Evolutionary conservation across 2,888 invertebrate species (phyloP).

Genomic region (Orthosia incerta): DNA sequence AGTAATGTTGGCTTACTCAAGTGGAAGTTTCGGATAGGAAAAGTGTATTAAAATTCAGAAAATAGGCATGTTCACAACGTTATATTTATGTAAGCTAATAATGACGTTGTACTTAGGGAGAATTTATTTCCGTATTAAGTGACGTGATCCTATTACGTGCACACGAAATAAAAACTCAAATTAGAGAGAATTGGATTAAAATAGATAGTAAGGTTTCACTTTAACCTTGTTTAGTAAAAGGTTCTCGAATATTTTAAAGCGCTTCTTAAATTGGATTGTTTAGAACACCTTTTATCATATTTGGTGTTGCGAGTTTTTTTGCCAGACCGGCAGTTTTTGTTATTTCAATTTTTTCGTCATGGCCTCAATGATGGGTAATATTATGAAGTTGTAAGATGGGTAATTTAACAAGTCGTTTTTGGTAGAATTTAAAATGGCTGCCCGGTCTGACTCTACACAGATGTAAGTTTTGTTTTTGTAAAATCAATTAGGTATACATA

Average conservation of each 20-base stretch:
- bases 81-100: no score
- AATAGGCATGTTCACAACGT: background rate
- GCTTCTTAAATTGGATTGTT: constrained; percentile 46
- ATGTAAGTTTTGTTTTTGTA: background rate
- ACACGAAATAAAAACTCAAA: constrained; percentile 46
- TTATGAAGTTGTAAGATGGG: background rate
- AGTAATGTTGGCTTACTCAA: constrained; percentile 12
- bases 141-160: constrained; percentile 25
- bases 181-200: constrained; percentile 57
- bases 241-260: constrained; percentile 47
- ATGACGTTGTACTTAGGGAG: background rate
- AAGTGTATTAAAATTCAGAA: background rate
- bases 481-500: background rate
- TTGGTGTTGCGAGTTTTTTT: constrained; percentile 25
- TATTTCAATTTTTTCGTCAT: constrained; percentile 20
- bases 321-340: constrained; percentile 29
- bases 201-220: constrained; percentile 51
- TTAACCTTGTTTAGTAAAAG: constrained; percentile 51
- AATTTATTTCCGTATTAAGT: constrained; percentile 15
- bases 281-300: constrained; percentile 16
- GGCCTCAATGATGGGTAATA: background rate
- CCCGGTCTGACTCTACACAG: background rate
- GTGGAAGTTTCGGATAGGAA: background rate
- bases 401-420: background rate
- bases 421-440: background rate